phyloP scores from a whole-genome alignment of 2,113 vertebrate genomes.

The Triplophysa tibetana region DNA sequence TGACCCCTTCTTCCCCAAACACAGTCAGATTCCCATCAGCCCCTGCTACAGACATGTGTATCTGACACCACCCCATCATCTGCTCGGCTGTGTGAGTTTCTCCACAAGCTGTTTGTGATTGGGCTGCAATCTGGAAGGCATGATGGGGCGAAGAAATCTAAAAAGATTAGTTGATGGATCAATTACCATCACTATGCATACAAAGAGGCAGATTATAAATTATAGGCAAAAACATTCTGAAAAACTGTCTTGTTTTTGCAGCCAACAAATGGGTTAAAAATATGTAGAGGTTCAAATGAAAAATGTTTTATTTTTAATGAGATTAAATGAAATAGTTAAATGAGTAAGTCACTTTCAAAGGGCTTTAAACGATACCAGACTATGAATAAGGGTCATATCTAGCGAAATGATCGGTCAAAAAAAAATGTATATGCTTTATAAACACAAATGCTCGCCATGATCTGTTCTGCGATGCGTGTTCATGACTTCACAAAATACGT shows the following conservation, averaged over 20 bases:
- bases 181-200: slow-evolving; percentile 35
- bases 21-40: slow-evolving; percentile 33
- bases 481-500: too few relatives aligned
- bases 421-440: too few relatives aligned
- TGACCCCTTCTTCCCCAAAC: slow-evolving; percentile 49
- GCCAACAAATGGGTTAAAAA: too few relatives aligned
- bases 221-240: background rate
- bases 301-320: too few relatives aligned
- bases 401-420: too few relatives aligned
- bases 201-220: too few relatives aligned
- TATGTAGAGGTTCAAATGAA: background rate
- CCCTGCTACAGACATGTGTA: slow-evolving; percentile 37
- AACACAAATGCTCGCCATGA: too few relatives aligned
- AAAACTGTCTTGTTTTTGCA: background rate
- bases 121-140: slow-evolving; percentile 51
- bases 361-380: too few relatives aligned
- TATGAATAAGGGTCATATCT: too few relatives aligned
- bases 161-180: slow-evolving; percentile 48
- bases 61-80: slow-evolving; percentile 43
- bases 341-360: too few relatives aligned
- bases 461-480: too few relatives aligned
- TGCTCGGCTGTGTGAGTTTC: slow-evolving; percentile 45
- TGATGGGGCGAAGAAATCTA: slow-evolving; percentile 39
- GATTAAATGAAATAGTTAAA: too few relatives aligned
- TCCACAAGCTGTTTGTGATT: slow-evolving; percentile 51